phyloP scores from a whole-genome alignment of 2,888 invertebrate genomes.

The Chrysolina haemoptera region DNA sequence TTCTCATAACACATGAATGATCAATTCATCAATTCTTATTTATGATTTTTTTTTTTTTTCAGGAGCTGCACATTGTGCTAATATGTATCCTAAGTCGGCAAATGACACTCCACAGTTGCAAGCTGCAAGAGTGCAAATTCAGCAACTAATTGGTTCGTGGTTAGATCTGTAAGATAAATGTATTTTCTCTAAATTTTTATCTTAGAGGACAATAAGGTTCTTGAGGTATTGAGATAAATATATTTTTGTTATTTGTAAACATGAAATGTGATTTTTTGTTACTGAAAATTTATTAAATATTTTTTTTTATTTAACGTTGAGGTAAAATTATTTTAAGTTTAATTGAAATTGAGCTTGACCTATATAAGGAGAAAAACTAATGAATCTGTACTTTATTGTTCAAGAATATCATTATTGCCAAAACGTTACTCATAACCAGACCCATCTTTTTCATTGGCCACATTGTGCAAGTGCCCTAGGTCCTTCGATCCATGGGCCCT shows the following conservation, averaged over 20 bases:
- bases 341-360: no score
- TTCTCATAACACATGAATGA: no score
- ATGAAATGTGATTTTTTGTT: neutral
- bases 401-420: no score
- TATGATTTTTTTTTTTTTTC: conserved; percentile 54
- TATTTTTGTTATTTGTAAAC: neutral
- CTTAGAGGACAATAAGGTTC: neutral
- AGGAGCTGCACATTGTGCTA: conserved; percentile 95
- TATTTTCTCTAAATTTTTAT: neutral
- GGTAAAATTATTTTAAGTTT: no score
- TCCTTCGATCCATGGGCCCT: no score
- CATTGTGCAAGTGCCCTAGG: no score
- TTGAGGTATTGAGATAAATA: no score
- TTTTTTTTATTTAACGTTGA: no score
- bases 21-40: neutral
- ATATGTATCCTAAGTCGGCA: conserved; percentile 86
- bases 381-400: no score
- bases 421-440: no score
- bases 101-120: conserved; percentile 79
- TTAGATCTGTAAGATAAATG: conserved; percentile 40
- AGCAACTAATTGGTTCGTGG: conserved; percentile 52
- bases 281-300: neutral
- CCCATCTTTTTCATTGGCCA: no score
- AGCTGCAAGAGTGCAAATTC: conserved; percentile 73
- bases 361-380: no score